Percentiles rank a stretch among this genome's conserved stretches.
Evolutionary conservation across 2,888 invertebrate species (phyloP).

Genomic region (Phania funesta): DNA sequence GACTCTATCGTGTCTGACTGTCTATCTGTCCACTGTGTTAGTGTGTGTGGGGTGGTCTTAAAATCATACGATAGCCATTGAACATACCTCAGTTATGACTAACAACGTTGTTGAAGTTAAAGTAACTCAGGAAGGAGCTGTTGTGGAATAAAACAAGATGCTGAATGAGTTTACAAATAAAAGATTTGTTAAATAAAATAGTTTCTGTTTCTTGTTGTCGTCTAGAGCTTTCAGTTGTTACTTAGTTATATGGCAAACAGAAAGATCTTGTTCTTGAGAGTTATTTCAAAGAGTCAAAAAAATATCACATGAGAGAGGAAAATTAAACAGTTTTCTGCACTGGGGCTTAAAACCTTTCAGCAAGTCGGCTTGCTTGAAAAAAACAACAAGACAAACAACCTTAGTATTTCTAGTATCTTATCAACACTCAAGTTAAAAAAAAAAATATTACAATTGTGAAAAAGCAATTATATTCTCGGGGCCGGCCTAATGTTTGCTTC

Average conservation of each 20-base stretch:
- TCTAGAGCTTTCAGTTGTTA: too few relatives aligned
- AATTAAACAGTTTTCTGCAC: too few relatives aligned
- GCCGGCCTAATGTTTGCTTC: background rate
- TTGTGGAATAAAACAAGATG: background rate
- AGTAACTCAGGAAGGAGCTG: background rate
- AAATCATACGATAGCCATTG: conserved; percentile 13
- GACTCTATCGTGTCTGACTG: conserved; percentile 1
- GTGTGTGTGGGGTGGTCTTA: conserved; percentile 33
- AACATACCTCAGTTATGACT: conserved; percentile 26
- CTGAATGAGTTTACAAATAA: background rate
- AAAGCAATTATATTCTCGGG: background rate
- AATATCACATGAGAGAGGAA: too few relatives aligned
- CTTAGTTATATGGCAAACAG: too few relatives aligned
- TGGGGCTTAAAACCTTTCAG: too few relatives aligned
- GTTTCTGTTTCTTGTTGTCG: too few relatives aligned
- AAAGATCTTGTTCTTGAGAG: too few relatives aligned
- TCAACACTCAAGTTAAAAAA: background rate
- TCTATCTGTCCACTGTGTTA: background rate
- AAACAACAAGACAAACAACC: too few relatives aligned
- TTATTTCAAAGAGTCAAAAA: too few relatives aligned
- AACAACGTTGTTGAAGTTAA: background rate
- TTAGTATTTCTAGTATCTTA: background rate
- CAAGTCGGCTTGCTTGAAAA: too few relatives aligned
- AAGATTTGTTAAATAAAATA: too few relatives aligned
- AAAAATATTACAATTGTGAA: background rate